A percentile compares a stretch with the other conserved stretches of the same genome.
Evolutionary conservation across 2,113 vertebrate genomes (phyloP).

Genomic region (Amazona guildingii): DNA sequence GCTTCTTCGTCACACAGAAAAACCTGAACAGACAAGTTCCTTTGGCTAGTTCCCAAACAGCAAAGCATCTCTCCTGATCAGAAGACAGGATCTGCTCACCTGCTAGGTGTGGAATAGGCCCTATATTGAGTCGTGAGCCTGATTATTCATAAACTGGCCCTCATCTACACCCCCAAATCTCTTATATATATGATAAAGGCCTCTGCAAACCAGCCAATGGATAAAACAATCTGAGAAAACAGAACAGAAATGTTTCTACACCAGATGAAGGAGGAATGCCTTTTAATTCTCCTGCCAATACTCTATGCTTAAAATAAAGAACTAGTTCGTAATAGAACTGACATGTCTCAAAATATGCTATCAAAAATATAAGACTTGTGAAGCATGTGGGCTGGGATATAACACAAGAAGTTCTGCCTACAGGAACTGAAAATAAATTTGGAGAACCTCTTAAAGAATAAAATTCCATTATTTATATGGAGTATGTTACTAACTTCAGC

Average conservation of each 20-base stretch:
- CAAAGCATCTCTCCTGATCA: not conserved
- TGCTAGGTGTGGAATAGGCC: not conserved
- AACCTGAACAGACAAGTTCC: not conserved
- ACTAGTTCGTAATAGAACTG: not conserved
- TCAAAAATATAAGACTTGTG: not conserved
- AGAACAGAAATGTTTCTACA: not conserved
- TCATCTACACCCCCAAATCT: not conserved
- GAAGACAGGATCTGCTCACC: not conserved
- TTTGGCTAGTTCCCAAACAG: not conserved
- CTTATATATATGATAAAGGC: not conserved
- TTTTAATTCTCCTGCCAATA: not conserved
- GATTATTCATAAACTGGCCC: not conserved
- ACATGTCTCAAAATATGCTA: not conserved
- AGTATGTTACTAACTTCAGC: not conserved
- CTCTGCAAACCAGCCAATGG: not conserved
- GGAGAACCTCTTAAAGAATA: not conserved
- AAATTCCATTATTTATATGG: not conserved
- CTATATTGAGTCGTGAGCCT: not conserved
- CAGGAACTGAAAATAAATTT: not conserved
- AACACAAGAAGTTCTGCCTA: not conserved
- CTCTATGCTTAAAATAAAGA: not conserved
- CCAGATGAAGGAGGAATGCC: not conserved
- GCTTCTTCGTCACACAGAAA: not conserved
- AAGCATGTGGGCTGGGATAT: not conserved
- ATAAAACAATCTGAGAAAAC: not conserved